phyloP scores from a whole-genome alignment of 2,113 vertebrate species.

The Mormyrus lacerda region DNA sequence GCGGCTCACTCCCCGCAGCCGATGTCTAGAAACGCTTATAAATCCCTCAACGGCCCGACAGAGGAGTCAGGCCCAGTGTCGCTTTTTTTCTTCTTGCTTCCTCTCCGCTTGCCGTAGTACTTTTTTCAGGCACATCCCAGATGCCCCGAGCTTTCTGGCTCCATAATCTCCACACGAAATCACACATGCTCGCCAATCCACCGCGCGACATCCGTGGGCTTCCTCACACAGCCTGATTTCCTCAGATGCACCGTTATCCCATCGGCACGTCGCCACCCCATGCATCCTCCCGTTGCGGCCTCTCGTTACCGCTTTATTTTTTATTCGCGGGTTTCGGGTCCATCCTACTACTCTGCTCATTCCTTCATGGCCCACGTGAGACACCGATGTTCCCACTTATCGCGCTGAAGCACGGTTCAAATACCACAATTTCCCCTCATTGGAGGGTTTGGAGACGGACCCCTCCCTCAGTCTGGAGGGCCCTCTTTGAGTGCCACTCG shows the following conservation, averaged over 20 bases:
- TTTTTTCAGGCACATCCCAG: neutral
- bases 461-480: slow-evolving; percentile 15
- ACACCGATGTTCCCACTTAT: slow-evolving; percentile 21
- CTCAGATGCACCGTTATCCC: neutral
- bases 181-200: neutral
- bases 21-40: slow-evolving; percentile 19
- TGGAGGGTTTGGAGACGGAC: slow-evolving; percentile 37
- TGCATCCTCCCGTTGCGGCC: neutral
- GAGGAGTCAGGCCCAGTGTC: slow-evolving; percentile 11
- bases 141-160: slow-evolving; percentile 2
- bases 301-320: slow-evolving; percentile 18
- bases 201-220: neutral
- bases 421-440: slow-evolving; percentile 48
- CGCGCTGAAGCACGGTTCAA: slow-evolving; percentile 26
- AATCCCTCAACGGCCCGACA: neutral
- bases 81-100: slow-evolving; percentile 18
- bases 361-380: slow-evolving; percentile 14
- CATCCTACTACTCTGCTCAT: neutral
- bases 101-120: neutral
- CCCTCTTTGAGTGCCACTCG: slow-evolving; percentile 50
- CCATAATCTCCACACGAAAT: neutral
- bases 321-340: neutral
- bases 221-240: neutral
- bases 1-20: slow-evolving; percentile 17
- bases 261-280: neutral